phyloP scores from a whole-genome alignment of 1,140 invertebrate genomes.

The Pantala flavescens region DNA sequence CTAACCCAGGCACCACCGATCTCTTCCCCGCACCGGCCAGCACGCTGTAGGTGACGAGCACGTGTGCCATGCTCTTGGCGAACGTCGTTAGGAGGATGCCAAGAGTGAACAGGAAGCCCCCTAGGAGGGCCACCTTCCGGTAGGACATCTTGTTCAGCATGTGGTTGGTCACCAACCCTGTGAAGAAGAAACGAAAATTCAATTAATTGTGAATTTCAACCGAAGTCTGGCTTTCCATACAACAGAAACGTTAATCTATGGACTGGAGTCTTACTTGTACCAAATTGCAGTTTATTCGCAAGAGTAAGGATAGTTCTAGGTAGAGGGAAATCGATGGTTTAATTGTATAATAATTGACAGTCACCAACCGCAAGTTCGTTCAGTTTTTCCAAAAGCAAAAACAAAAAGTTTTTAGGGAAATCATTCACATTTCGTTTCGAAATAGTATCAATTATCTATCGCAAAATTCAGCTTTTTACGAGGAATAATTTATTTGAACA shows the following conservation, averaged over 20 bases:
- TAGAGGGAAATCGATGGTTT: too few relatives aligned
- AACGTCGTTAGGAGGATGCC: conserved; percentile 19
- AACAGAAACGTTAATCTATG: not conserved
- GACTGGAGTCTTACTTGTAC: not conserved
- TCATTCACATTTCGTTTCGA: too few relatives aligned
- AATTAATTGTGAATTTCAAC: not conserved
- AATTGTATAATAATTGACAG: too few relatives aligned
- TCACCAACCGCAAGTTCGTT: too few relatives aligned
- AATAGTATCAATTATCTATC: too few relatives aligned
- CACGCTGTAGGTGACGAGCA: conserved; percentile 19
- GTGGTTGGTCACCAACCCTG: conserved; percentile 19
- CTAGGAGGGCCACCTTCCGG: conserved; percentile 19
- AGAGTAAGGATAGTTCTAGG: too few relatives aligned
- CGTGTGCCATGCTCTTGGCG: conserved; percentile 18
- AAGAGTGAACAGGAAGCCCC: conserved; percentile 13
- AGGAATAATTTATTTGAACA: too few relatives aligned
- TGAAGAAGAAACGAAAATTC: not conserved
- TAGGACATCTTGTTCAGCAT: conserved; percentile 19
- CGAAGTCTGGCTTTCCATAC: not conserved
- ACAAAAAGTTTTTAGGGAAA: too few relatives aligned
- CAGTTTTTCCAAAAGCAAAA: too few relatives aligned
- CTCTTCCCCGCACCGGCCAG: conserved; percentile 18
- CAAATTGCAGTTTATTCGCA: too few relatives aligned
- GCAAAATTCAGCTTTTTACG: too few relatives aligned
- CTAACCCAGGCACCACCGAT: conserved; percentile 2